Evolutionary conservation across 2,888 invertebrate species (phyloP), one percentile per base, ranked within the genome.

Genomic region (Ornithoptera priamus): DNA sequence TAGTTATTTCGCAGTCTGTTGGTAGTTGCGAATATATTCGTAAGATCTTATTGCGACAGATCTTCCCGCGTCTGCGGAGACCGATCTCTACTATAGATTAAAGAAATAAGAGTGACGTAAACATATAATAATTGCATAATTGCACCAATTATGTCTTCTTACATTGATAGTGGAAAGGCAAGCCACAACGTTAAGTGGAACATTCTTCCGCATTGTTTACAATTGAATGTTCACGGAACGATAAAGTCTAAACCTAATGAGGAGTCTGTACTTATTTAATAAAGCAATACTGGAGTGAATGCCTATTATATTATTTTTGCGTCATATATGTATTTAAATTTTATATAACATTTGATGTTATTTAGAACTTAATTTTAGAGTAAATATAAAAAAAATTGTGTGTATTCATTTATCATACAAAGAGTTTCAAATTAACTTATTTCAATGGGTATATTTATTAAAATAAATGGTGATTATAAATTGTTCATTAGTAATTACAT

Each of bases 181-280:
- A 39, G 69, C 60, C 59, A 60, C 62, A 72, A 62, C 70, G 68
- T 71, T 61, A 81, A 80, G 74, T 81, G 70, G 81, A 80, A 75
- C 82, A 76, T 69, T 75, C 75, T 82, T 83, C 83, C 82, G 83
- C 78, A 75, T 81, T 73, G 73, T 60, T 71, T 67, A 72, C 75
- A 72, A 71, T 75, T 73, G 76, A 76, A 75, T 72, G 71, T 74
- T 77, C 81, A 80, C 81, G 83, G 81, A 81, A 82, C 70, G 76
- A 70, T 74, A 36, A 10, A 62, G 46, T 67, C 22, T 60, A 20
- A 39, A 56, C 24, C 39, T 64, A 50, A 56, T 56, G 46, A 22
- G 39, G 24, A 60, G 42, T 36, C 56, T 15, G 56, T 56, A 20
- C 20, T 20, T 56, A 8, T 56, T 20, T 56, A 20, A n/a, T 56